These are phyloP conservation scores for Poeciliopsis gracilis DNA, from an alignment of 2,797 vertebrate genomes.

Conservation along the genomic window DNA sequence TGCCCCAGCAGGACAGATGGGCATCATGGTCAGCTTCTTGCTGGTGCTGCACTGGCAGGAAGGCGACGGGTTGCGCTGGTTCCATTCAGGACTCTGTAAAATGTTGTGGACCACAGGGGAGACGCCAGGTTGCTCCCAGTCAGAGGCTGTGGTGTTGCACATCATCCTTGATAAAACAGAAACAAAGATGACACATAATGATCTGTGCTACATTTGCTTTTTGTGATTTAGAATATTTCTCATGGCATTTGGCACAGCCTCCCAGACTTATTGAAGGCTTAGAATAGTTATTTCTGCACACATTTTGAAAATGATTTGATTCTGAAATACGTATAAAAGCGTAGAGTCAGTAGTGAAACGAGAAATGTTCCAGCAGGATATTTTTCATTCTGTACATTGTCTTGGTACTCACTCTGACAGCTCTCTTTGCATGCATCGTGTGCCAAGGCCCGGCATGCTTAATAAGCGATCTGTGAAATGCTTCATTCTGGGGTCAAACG, in stretches of 20 bases:
- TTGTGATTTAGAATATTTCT: not conserved
- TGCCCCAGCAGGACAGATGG: constrained; percentile 89
- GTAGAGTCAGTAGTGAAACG: not conserved
- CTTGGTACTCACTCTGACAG: constrained; percentile 84
- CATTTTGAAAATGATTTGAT: not conserved
- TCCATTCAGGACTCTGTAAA: constrained; percentile 86
- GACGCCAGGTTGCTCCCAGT: constrained; percentile 85
- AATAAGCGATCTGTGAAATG: constrained; percentile 85
- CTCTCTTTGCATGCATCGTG: constrained; percentile 89
- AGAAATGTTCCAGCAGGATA: not conserved
- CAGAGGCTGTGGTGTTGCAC: constrained; percentile 78
- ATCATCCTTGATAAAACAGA: constrained; percentile 75
- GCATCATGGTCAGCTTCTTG: constrained; percentile 91
- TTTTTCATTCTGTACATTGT: not conserved
- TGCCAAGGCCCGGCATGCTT: constrained; percentile 90
- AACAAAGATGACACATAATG: not conserved
- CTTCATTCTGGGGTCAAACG: constrained; percentile 81
- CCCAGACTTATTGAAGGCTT: not conserved
- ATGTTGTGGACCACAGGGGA: constrained; percentile 80
- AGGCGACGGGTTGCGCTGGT: constrained; percentile 86
- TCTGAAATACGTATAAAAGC: not conserved
- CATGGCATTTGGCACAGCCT: not conserved
- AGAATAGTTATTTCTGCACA: not conserved
- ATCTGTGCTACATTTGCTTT: not conserved
- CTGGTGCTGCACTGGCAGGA: constrained; percentile 90